phyloP scores from a whole-genome alignment of 2,113 vertebrate species.

The Copsychus sechellarum region DNA sequence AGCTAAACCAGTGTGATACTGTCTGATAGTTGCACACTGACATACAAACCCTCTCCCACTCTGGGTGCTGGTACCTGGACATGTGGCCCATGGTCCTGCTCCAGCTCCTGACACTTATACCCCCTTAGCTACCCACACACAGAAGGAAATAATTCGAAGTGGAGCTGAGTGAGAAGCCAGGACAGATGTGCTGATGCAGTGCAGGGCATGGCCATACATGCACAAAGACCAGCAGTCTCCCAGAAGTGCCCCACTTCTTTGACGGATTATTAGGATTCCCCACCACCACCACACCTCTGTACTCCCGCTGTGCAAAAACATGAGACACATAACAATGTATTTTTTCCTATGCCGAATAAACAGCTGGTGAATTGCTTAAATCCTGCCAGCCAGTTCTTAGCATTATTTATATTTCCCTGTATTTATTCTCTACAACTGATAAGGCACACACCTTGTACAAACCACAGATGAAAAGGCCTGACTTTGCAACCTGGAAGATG shows the following conservation, averaged over 20 bases:
- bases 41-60: too few species aligned
- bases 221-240: rapidly evolving
- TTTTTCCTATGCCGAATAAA: background rate
- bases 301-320: background rate
- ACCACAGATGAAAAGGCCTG: background rate
- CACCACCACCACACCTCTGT: background rate
- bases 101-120: background rate
- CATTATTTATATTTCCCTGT: background rate
- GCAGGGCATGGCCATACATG: background rate
- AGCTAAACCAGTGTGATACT: background rate
- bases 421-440: background rate
- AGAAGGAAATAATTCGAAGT: background rate
- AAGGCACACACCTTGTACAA: background rate
- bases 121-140: rapidly evolving
- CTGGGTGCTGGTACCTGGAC: background rate
- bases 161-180: background rate
- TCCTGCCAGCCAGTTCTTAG: background rate
- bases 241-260: background rate
- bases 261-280: background rate
- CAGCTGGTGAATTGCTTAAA: background rate
- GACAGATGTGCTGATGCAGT: background rate
- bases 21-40: background rate
- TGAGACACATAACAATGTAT: background rate
- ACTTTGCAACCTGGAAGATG: background rate
- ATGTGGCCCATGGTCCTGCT: rapidly evolving